phyloP scores from a whole-genome alignment of 2,113 vertebrate species.

The Apistogramma diplotaenia region DNA sequence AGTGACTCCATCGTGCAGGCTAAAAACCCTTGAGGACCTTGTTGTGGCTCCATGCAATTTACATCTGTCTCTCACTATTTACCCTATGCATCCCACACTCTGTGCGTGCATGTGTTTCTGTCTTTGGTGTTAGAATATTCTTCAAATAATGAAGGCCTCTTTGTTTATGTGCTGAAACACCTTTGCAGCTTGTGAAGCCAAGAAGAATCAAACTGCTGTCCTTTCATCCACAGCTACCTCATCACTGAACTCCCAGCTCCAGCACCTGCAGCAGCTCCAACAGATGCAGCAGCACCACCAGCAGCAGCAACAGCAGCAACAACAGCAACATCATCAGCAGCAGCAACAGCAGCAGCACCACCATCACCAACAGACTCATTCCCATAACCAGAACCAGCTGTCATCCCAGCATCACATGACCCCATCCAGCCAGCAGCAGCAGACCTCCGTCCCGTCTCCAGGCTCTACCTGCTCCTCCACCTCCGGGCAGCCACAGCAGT shows the following conservation, averaged over 20 bases:
- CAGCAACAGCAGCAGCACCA: slow-evolving; percentile 8
- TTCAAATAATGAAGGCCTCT: slow-evolving; percentile 29
- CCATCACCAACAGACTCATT: slow-evolving; percentile 77
- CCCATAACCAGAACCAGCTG: slow-evolving; percentile 70
- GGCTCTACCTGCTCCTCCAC: slow-evolving; percentile 81
- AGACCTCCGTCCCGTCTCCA: slow-evolving; percentile 69
- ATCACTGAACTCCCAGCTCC: slow-evolving; percentile 97
- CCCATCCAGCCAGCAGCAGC: slow-evolving; percentile 79
- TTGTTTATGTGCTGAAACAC: slow-evolving; percentile 11
- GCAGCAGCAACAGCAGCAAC: slow-evolving; percentile 88
- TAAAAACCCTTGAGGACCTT: slow-evolving; percentile 59
- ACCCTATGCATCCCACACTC: slow-evolving; percentile 50
- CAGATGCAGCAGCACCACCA: slow-evolving; percentile 92
- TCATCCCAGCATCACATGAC: slow-evolving; percentile 79
- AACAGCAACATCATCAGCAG: slow-evolving; percentile 62
- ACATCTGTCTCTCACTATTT: slow-evolving; percentile 54
- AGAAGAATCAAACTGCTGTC: background rate
- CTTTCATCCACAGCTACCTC: slow-evolving; percentile 90
- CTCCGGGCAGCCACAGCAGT: slow-evolving; percentile 77
- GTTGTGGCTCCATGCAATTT: slow-evolving; percentile 68
- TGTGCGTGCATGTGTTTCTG: slow-evolving; percentile 7
- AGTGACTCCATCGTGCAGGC: slow-evolving; percentile 27
- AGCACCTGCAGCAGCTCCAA: slow-evolving; percentile 98
- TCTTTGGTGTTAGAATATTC: slow-evolving; percentile 48
- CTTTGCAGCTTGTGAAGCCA: slow-evolving; percentile 1